A percentile compares a stretch with the other conserved stretches of the same genome.
phyloP scores from a whole-genome alignment of 2,797 vertebrate genomes.

The Anguilla pacifica region DNA sequence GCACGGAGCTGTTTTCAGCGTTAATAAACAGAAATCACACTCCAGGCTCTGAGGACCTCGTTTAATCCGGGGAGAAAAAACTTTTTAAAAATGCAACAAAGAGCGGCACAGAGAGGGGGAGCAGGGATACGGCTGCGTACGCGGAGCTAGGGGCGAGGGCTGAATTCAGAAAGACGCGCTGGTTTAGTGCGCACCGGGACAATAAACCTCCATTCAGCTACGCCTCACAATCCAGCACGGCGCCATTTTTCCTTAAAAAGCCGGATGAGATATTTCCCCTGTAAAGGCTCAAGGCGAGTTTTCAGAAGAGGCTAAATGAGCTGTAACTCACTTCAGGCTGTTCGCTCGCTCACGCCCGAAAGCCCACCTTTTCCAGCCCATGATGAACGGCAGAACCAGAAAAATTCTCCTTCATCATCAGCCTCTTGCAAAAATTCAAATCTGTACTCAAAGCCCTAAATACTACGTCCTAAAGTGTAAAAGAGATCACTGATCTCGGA shows the following conservation, averaged over 20 bases:
- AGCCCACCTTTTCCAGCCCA: background rate
- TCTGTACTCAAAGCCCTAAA: background rate
- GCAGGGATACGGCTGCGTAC: background rate
- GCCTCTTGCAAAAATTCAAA: background rate
- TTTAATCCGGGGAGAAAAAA: background rate
- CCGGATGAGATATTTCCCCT: background rate
- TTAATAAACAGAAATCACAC: background rate
- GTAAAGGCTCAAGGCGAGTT: constrained; percentile 3
- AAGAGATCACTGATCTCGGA: background rate
- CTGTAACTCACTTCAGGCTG: background rate
- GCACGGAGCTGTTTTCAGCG: background rate
- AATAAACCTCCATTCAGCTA: background rate
- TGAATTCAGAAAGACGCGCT: background rate
- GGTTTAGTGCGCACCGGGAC: background rate
- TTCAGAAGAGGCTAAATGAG: constrained; percentile 5
- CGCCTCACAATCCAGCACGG: background rate
- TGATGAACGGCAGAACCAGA: background rate
- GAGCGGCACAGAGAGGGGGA: background rate
- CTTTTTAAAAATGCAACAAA: background rate
- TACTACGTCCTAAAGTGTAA: background rate
- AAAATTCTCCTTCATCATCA: background rate
- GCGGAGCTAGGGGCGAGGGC: no score
- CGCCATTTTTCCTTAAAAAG: background rate
- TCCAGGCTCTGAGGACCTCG: background rate
- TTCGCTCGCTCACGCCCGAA: background rate